Evolutionary conservation across 1,140 invertebrate species (phyloP).

Genomic region (Pogonomyrmex barbatus): DNA sequence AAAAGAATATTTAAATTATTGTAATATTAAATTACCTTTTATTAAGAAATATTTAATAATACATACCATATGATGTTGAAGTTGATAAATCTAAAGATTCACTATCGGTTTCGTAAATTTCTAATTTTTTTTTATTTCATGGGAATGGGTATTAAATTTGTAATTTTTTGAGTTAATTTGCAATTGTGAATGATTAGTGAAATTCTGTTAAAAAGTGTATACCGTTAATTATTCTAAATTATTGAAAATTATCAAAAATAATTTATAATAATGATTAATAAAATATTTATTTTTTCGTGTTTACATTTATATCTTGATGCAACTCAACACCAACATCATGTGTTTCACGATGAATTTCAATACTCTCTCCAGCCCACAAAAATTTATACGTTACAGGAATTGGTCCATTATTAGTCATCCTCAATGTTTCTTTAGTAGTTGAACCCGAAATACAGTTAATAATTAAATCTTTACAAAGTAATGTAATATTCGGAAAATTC

Average conservation of each 20-base stretch:
- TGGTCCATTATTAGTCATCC: slow-evolving; percentile 84
- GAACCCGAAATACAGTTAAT: slow-evolving; percentile 81
- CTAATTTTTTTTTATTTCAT: background rate
- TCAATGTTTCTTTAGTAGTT: slow-evolving; percentile 76
- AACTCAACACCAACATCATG: background rate
- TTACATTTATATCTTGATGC: background rate
- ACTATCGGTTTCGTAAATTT: background rate
- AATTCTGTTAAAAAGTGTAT: background rate
- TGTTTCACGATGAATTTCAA: slow-evolving; percentile 68
- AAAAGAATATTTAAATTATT: background rate
- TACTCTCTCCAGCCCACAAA: slow-evolving; percentile 79
- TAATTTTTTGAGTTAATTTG: background rate
- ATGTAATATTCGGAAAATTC: slow-evolving; percentile 84
- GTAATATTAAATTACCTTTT: background rate
- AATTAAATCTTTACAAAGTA: slow-evolving; percentile 77
- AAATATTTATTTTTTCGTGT: background rate
- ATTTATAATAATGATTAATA: background rate
- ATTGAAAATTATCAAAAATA: background rate
- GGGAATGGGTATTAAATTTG: background rate
- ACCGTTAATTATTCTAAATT: background rate
- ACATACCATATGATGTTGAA: slow-evolving; percentile 14
- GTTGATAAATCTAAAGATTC: background rate
- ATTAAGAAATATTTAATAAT: background rate
- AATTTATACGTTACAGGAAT: slow-evolving; percentile 83
- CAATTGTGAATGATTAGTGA: background rate